These are phyloP conservation scores for Drosophila nasuta DNA, from an alignment of 1,140 invertebrate species.

Conservation along the genomic window DNA sequence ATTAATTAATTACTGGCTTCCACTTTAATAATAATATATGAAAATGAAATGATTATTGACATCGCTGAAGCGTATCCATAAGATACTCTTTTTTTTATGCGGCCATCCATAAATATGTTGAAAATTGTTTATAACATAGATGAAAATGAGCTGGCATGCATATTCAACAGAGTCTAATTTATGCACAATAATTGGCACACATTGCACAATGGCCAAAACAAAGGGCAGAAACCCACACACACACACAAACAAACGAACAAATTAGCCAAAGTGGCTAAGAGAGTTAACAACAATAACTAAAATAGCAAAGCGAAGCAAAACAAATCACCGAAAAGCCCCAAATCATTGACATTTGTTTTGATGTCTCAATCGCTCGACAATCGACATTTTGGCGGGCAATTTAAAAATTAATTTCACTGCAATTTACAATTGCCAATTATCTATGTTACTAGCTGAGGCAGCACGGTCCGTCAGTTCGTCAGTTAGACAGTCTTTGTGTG, in stretches of 20 bases:
- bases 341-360: conserved; percentile 76
- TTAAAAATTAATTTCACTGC: conserved; percentile 80
- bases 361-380: conserved; percentile 78
- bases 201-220: conserved; percentile 69
- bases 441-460: not conserved
- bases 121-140: conserved; percentile 23
- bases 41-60: conserved; percentile 32
- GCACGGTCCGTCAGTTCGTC: not conserved
- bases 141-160: conserved; percentile 45
- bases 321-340: conserved; percentile 45
- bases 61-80: conserved; percentile 42
- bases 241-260: conserved; percentile 40
- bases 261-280: conserved; percentile 11
- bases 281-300: conserved; percentile 19
- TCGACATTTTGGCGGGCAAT: conserved; percentile 79
- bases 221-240: conserved; percentile 5
- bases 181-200: conserved; percentile 76
- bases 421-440: conserved; percentile 76
- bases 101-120: conserved; percentile 48
- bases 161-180: conserved; percentile 73
- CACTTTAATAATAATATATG: conserved; percentile 4
- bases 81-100: conserved; percentile 37
- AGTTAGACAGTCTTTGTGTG: conserved; percentile 49
- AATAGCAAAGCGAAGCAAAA: conserved; percentile 4
- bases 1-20: not conserved